These are phyloP conservation scores for Saguinus imperator DNA, from an alignment of 2,113 vertebrate genomes.

Conservation along the genomic window DNA sequence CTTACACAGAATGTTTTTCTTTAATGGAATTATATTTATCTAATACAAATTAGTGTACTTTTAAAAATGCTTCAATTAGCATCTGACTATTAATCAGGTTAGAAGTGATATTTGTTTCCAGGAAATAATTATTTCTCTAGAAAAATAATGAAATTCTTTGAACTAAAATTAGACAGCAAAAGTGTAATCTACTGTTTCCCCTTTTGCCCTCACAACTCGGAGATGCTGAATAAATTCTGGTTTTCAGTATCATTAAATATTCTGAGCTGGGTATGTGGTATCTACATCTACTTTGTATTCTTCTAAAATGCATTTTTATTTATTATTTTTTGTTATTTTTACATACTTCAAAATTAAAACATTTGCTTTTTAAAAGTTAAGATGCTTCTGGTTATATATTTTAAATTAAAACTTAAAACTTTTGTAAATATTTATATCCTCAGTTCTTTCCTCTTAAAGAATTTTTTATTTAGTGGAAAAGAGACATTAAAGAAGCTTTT, in stretches of 20 bases:
- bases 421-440: neutral
- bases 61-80: neutral
- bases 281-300: neutral
- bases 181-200: neutral
- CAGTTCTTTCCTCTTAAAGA: neutral
- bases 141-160: neutral
- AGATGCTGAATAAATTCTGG: neutral
- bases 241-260: neutral
- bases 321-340: slow-evolving; percentile 1
- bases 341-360: neutral
- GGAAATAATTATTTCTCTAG: slow-evolving; percentile 13
- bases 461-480: neutral
- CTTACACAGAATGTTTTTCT: neutral
- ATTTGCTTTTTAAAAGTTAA: neutral
- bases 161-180: neutral
- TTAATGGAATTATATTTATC: neutral
- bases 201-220: neutral
- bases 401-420: slow-evolving; percentile 6
- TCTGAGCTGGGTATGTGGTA: neutral
- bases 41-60: neutral
- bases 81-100: neutral
- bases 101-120: neutral
- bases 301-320: neutral
- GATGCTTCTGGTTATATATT: neutral
- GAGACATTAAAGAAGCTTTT: neutral